Evolutionary conservation across 2,888 invertebrate genomes (phyloP).

Genomic region (Slavum lentiscoides): DNA sequence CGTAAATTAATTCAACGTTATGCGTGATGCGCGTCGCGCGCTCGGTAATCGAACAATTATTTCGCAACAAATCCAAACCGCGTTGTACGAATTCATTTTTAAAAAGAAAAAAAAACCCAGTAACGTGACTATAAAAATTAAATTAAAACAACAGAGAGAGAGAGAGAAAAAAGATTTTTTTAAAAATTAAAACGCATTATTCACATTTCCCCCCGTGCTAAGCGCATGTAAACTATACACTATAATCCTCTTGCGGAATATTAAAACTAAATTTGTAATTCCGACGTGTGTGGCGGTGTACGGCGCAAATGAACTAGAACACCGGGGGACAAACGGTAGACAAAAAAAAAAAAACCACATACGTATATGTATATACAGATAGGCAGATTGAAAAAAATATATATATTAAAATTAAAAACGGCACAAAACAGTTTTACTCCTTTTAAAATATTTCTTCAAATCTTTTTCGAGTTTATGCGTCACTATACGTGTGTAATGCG

Average conservation of each 20-base stretch:
- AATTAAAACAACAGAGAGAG: neutral
- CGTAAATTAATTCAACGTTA: neutral
- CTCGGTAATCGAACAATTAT: neutral
- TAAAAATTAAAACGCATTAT: slow-evolving; percentile 47
- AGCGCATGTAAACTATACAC: slow-evolving; percentile 30
- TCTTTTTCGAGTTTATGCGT: slow-evolving; percentile 39
- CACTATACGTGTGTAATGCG: slow-evolving; percentile 18
- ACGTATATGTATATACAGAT: neutral
- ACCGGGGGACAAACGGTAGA: slow-evolving; percentile 14
- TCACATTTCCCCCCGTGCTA: slow-evolving; percentile 36
- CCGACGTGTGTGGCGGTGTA: slow-evolving; percentile 25
- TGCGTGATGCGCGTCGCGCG: neutral
- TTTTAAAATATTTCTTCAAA: neutral
- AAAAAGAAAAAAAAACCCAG: neutral
- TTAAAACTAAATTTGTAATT: slow-evolving; percentile 49
- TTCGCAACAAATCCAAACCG: neutral
- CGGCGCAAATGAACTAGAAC: slow-evolving; percentile 32
- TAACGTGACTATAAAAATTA: neutral
- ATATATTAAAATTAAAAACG: neutral
- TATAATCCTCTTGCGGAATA: slow-evolving; percentile 48
- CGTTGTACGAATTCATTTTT: neutral
- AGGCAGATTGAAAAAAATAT: neutral
- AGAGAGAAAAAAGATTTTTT: slow-evolving; percentile 11
- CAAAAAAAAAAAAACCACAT: neutral
- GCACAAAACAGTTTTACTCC: neutral